Percentiles rank a stretch among this genome's conserved stretches.
Conservation (phyloP, 2,797 vertebrate genomes). For the Myioborus miniatus region DNA sequence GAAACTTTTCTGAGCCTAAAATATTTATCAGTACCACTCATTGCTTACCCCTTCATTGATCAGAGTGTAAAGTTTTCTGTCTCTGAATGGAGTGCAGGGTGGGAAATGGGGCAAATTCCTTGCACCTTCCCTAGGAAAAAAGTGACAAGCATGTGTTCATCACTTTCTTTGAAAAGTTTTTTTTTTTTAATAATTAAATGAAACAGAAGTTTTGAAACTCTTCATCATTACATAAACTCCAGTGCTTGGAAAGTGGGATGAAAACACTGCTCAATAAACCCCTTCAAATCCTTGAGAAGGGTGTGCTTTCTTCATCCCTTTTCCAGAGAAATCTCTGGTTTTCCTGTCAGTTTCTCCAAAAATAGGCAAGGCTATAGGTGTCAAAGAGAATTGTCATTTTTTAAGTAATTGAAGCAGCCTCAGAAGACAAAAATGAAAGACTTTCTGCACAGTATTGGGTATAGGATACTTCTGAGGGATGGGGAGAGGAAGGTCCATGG, state of each 20-base stretch:
- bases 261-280: neutral
- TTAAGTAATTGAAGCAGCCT: neutral
- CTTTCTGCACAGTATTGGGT: neutral
- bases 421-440: neutral
- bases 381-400: neutral
- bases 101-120: neutral
- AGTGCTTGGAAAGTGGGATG: neutral
- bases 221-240: neutral
- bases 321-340: neutral
- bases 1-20: neutral
- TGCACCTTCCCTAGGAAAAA: neutral
- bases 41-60: neutral
- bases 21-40: neutral
- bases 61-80: neutral
- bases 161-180: neutral
- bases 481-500: neutral
- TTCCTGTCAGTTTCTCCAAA: neutral
- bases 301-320: neutral
- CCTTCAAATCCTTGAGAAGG: neutral
- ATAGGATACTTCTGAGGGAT: neutral
- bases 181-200: neutral
- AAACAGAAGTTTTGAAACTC: neutral
- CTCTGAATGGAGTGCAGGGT: neutral
- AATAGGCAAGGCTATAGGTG: rapidly evolving
- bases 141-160: rapidly evolving